Evolutionary conservation across 2,888 invertebrate genomes (phyloP).

Genomic region (Cantharis nigra): DNA sequence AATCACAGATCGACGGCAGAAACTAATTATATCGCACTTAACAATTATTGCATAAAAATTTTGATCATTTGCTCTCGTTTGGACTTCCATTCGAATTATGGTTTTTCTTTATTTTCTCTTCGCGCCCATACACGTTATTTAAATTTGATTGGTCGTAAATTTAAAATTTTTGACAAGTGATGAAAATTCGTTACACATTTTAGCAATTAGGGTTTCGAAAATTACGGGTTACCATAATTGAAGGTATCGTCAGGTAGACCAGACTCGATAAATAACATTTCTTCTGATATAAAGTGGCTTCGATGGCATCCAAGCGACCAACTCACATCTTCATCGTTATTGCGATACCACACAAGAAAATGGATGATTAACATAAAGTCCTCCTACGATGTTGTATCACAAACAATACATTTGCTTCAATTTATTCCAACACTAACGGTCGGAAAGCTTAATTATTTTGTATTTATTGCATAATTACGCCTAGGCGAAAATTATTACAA

Average conservation of each 20-base stretch:
- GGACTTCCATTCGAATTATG: background rate
- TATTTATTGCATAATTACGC: background rate
- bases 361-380: background rate
- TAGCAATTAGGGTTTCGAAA: background rate
- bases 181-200: background rate
- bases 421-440: background rate
- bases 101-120: background rate
- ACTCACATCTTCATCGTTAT: background rate
- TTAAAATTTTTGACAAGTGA: background rate
- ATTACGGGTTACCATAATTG: background rate
- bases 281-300: background rate
- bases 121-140: background rate
- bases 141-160: background rate
- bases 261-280: background rate
- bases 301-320: background rate
- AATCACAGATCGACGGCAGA: conserved; percentile 24
- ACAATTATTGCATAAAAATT: conserved; percentile 5
- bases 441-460: background rate
- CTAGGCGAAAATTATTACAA: background rate
- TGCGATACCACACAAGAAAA: background rate
- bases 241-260: background rate
- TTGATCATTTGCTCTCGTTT: background rate
- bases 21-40: conserved; percentile 12
- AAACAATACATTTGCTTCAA: background rate
- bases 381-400: background rate